Evolutionary conservation across 2,797 vertebrate species (phyloP), one percentile per base, ranked within the genome.

Genomic region (Acrossocheilus fasciatus): DNA sequence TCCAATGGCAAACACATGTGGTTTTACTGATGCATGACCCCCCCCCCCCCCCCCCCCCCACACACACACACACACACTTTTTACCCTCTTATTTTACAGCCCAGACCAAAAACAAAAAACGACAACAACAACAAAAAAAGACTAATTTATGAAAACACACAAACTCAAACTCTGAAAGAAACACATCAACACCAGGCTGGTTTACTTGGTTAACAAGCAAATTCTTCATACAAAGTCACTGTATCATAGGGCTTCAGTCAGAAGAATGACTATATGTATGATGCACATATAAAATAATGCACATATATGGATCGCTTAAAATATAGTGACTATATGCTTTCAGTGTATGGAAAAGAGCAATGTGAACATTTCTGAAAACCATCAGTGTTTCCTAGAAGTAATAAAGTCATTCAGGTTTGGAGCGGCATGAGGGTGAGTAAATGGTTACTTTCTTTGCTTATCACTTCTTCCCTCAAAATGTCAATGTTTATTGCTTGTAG

Each of bases 361-460:
- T 20, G 14, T 41, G 20, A 14, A 70, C 18, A 4, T 14, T 54
- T 26, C 50, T 54, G 45, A 47, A 75, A 75, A 34, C 8, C 81
- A 43, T 59, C 41, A 30, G 20, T 62, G 20, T 18, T 41, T 45
- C 20, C 9, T 59, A 12, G 59, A 39, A 23, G n/a, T 10, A 74
- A 57, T 41, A 15, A 47, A 7, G 54, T 4, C 59, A n/a, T 36
- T 15, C 20, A 36, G 20, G 43, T 50, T 76, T 66, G 43, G 20
- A 83, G 4, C 2, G 18, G 23, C 57, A 43, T 3, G 39, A 45
- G 77, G 5, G 41, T 47, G 59, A 62, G 43, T 76, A 41, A 76
- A 76, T 36, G 8, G 23, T 26, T 18, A 4, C 82, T 84, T 76
- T 83, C 41, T 64, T 74, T 84, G 18, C 30, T 68, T 66, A 50